phyloP scores from a whole-genome alignment of 2,113 vertebrate genomes.

The Zapornia atra region DNA sequence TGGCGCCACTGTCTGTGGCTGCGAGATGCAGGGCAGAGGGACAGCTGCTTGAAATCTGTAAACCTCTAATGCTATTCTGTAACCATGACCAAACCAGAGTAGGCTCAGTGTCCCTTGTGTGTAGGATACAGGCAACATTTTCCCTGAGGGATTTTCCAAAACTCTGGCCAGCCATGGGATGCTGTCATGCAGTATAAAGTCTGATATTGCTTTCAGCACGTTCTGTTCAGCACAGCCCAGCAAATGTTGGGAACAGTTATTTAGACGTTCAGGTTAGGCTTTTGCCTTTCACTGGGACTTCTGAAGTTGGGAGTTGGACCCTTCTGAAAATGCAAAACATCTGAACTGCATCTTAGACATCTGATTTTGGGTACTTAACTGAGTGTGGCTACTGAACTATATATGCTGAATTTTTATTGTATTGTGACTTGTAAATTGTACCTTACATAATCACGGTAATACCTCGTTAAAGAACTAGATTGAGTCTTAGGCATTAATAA shows the following conservation, averaged over 20 bases:
- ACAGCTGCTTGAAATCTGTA: neutral
- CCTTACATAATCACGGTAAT: neutral
- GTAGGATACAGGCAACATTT: neutral
- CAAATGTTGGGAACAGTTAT: neutral
- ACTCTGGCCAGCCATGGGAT: neutral
- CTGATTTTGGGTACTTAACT: neutral
- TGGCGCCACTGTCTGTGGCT: neutral
- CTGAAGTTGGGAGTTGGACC: neutral
- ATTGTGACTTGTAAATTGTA: neutral
- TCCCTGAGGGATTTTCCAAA: neutral
- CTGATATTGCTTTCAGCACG: neutral
- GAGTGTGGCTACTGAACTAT: neutral
- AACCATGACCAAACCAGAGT: accelerated
- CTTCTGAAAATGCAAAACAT: neutral
- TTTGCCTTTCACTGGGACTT: neutral
- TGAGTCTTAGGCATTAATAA: neutral
- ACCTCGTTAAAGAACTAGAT: neutral
- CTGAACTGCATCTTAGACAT: neutral
- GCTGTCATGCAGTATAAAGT: neutral
- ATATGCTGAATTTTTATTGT: neutral
- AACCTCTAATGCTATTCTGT: neutral
- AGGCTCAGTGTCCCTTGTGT: neutral
- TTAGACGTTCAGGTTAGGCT: neutral
- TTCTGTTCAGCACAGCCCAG: neutral
- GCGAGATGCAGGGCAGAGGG: neutral